Base-by-base conservation (phyloP, 2,113 vertebrate genomes). In the Xenus cinereus region DNA sequence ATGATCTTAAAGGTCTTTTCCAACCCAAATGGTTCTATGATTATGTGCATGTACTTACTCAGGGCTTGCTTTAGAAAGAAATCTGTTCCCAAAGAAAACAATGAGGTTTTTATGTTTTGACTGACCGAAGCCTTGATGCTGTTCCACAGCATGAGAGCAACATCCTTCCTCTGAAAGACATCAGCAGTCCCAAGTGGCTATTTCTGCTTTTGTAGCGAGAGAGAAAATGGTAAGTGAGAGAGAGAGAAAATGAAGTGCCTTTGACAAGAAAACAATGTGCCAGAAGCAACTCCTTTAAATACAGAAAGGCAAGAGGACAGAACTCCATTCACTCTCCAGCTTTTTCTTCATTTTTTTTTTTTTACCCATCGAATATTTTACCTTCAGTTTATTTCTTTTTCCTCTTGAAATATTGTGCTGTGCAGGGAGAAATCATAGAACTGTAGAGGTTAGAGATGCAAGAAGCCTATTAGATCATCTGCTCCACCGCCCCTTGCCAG, bases 91-190 rank as follows among this genome's bases (percentile, higher is more conserved):
- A 88, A 85, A 84, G 43, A 95, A 93, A 97, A 78, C 84, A 97
- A 85, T 95, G 87, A 95, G 45, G 73, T 89, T 84, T 94, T 96
- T 86, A 86, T 94, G 90, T 93, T 98, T 95, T 93, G 89, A 92
- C 91, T 95, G 85, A 86, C 93, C 45, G 24, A 97, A 96, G 82
- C 30, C 27, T 77, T 88, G 93, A 75, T 91, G 92, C 87, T 95
- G 57, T 92, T 96, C 96, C 94, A 95, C 75, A 93, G 73, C 57
- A 50, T 63, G 69, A 95, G 73, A 91, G 86, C 82, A 95, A 92
- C 94, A 92, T 97, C 91, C 69, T 96, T 97, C 66, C 89, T 94
- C 86, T 91, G 77, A 97, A 97, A 97, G 93, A 59, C 91, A 92
- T 95, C 91, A 95, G 73, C 96, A 90, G 63, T 97, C 85, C 79